Percentiles rank a stretch among this genome's conserved stretches.
These are phyloP conservation scores for human (Homo sapiens) DNA, from an alignment of 2,113 vertebrate species.

Conservation along the genomic window GRCh38 chr3:175239001-175239500, in stretches of 20 bases:
- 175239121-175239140: conserved; percentile 83
- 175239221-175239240: conserved; percentile 76
- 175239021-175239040: conserved; percentile 86
- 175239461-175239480: not conserved
- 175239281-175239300: conserved; percentile 46
- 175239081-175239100: conserved; percentile 87
- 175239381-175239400: conserved; percentile 41
- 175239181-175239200: conserved; percentile 80
- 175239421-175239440: not conserved
- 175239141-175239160: conserved; percentile 83
- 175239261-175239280: conserved; percentile 66
- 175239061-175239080: conserved; percentile 87
- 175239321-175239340: conserved; percentile 60
- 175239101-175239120: conserved; percentile 89
- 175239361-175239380: not conserved
- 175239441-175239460: not conserved
- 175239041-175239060: conserved; percentile 88
- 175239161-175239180: conserved; percentile 81
- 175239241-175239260: conserved; percentile 80
- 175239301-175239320: conserved; percentile 75
- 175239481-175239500: conserved; percentile 28
- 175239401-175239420: not conserved
- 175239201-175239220: conserved; percentile 76
- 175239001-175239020: conserved; percentile 83
- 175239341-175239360: conserved; percentile 65